phyloP scores from a whole-genome alignment of 2,113 vertebrate species.

The Sinosuthora webbiana region DNA sequence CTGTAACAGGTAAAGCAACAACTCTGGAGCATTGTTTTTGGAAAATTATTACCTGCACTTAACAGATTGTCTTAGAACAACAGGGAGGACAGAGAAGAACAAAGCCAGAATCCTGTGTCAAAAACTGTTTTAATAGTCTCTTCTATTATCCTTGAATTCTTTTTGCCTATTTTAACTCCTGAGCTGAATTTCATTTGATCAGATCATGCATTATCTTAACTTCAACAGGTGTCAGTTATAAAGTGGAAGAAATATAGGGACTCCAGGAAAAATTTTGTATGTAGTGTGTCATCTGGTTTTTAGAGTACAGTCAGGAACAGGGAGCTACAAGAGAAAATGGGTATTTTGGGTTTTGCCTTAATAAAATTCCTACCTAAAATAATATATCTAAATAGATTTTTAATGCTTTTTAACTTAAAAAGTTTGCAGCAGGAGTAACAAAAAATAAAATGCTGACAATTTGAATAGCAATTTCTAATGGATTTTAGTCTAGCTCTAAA shows the following conservation, averaged over 20 bases:
- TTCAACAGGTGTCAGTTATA: not conserved
- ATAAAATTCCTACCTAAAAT: not conserved
- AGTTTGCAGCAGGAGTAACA: not conserved
- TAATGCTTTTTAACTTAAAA: not conserved
- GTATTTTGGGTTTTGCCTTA: not conserved
- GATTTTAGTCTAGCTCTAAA: not conserved
- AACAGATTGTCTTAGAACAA: not conserved
- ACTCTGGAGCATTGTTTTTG: not conserved
- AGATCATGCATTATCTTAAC: not conserved
- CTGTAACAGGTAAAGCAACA: not conserved
- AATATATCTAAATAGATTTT: not conserved
- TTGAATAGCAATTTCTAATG: not conserved
- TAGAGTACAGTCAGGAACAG: not conserved
- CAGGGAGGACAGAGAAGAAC: not conserved
- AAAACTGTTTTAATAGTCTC: not conserved
- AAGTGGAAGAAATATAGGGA: not conserved
- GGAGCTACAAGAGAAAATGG: not conserved
- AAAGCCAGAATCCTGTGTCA: not conserved
- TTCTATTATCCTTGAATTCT: not conserved
- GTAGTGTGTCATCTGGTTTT: not conserved
- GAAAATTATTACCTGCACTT: not conserved
- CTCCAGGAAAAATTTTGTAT: not conserved
- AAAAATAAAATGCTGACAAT: not conserved
- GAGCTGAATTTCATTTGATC: not conserved
- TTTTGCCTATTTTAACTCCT: conserved; percentile 7